Evolutionary conservation across 2,888 invertebrate species (phyloP), one percentile per base, ranked within the genome.

Genomic region (Cactoblastis cactorum): DNA sequence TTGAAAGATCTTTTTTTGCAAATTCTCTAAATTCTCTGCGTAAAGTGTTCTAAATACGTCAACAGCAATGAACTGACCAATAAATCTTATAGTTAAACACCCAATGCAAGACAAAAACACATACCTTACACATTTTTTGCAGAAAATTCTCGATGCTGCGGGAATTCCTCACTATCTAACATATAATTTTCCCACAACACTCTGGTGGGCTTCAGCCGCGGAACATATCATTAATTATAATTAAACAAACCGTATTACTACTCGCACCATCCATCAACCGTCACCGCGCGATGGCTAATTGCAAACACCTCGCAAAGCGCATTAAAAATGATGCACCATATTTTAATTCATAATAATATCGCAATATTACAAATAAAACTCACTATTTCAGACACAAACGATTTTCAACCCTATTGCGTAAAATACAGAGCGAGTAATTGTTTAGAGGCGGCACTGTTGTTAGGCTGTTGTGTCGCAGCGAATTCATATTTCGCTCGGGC

Each of bases 401-500:
- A 71, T 67, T 65, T 52, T 45, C 59, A 52, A 64, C 49, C 67
- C 53, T 74, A 59, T 51, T 50, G 49, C 45, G 49, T 50, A 62
- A 45, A 61, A 38, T 54, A 69, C 70, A 83, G 72, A 77, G 74
- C 52, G 60, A 64, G 59, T 55, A 65, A 73, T 77, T 50, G 59
- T 48, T 53, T 55, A 67, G 69, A 71, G 50, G 50, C 55, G 61
- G 52, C 58, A 28, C 17, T 67, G 55, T 61, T 65, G 66, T 69
- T 80, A 63, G 17, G 61, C 54, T 75, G 57, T 74, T 79, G 57
- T 56, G 61, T 53, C 43, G 11, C 53, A 55, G 43, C 55, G 50
- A 57, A 52, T 54, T 60, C 58, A 70, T 74, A 75, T 78, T 80
- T 77, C 81, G 83, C 80, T 69, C 72, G 76, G 75, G 83, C 83